Percentiles rank a stretch among this genome's conserved stretches.
These are phyloP conservation scores for Sympetrum striolatum DNA, from an alignment of 2,888 invertebrate genomes.

Conservation along the genomic window DNA sequence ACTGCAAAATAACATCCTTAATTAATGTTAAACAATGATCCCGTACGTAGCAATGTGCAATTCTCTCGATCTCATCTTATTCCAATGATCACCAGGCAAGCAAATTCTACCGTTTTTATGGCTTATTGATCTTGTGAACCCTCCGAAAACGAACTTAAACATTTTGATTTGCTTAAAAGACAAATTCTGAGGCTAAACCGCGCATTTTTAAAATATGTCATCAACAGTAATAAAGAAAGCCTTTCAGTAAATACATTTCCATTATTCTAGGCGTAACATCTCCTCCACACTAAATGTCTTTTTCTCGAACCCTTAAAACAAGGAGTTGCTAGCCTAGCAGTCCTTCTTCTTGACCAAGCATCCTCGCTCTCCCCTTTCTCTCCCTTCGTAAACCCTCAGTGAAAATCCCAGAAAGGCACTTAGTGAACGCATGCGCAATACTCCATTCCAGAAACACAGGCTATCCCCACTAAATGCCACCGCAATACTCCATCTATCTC, in stretches of 20 bases:
- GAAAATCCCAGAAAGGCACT: slow-evolving; percentile 14
- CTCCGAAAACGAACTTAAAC: background rate
- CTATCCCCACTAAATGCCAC: slow-evolving; percentile 11
- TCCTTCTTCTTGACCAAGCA: background rate
- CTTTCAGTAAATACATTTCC: background rate
- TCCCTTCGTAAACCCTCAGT: background rate
- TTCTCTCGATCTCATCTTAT: no score
- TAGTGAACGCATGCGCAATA: slow-evolving; percentile 5
- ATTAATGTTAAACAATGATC: no score
- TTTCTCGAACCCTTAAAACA: background rate
- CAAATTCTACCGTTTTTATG: background rate
- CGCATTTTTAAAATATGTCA: background rate
- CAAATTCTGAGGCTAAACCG: background rate
- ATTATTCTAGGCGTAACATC: no score
- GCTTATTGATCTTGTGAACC: background rate
- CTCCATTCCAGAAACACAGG: slow-evolving; percentile 4
- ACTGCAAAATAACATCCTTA: no score
- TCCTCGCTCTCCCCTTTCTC: background rate
- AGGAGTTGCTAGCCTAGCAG: background rate
- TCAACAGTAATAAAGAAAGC: no score
- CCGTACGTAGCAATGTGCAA: no score
- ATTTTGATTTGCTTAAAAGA: background rate
- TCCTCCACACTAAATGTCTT: background rate
- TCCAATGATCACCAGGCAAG: background rate
- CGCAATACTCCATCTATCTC: background rate